These are phyloP conservation scores for Polydrusus cervinus DNA, from an alignment of 2,888 invertebrate genomes.

Conservation along the genomic window DNA sequence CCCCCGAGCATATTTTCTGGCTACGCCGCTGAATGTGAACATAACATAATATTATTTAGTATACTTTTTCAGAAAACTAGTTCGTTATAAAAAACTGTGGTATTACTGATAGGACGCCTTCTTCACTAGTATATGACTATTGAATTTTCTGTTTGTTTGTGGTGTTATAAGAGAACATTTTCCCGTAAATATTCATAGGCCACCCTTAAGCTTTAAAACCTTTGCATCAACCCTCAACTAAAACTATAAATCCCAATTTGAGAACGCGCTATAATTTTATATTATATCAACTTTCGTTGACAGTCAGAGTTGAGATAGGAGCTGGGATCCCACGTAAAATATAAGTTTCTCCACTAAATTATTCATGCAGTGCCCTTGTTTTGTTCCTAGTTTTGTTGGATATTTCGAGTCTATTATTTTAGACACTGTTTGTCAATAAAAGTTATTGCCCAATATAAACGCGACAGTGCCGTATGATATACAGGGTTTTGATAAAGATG, in stretches of 20 bases:
- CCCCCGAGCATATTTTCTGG: no score
- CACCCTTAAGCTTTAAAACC: conserved; percentile 1
- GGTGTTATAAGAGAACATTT: no score
- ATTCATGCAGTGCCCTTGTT: conserved; percentile 7
- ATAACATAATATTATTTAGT: no score
- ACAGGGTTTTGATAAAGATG: neutral
- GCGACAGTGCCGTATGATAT: neutral
- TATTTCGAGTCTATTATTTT: conserved; percentile 40
- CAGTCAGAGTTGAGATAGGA: conserved; percentile 39
- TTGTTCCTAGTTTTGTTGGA: conserved; percentile 10
- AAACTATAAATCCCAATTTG: conserved; percentile 43
- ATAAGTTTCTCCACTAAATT: conserved; percentile 41
- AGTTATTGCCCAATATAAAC: conserved; percentile 13
- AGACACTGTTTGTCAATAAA: conserved; percentile 43
- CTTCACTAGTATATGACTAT: no score
- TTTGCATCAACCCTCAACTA: conserved; percentile 20
- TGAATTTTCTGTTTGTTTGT: no score
- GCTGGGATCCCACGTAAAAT: conserved; percentile 31
- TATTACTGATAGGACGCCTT: no score
- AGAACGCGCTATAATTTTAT: conserved; percentile 36
- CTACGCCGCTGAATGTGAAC: no score
- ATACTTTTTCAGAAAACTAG: no score
- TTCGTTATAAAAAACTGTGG: no score
- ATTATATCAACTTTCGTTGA: conserved; percentile 47
- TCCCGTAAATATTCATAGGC: conserved; percentile 13